Evolutionary conservation across 1,140 invertebrate genomes (phyloP).

Genomic region (Microplitis demolitor): DNA sequence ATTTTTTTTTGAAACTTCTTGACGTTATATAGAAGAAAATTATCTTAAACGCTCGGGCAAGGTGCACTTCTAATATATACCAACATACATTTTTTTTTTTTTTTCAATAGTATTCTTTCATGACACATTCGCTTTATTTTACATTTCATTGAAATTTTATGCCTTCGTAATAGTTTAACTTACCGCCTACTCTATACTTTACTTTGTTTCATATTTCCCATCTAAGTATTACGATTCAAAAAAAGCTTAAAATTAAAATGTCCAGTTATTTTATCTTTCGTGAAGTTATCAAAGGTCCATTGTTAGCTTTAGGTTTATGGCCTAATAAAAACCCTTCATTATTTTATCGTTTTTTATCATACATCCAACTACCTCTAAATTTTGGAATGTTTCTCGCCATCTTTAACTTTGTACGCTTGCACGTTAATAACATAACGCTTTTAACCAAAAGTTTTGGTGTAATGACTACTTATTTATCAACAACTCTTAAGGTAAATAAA

Average conservation of each 20-base stretch:
- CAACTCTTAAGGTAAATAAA: constrained; percentile 6
- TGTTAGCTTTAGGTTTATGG: constrained; percentile 1
- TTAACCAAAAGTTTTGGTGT: neutral
- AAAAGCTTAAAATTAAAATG: neutral
- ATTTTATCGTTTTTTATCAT: neutral
- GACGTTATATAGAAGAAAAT: no score
- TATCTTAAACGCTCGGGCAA: no score
- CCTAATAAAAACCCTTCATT: neutral
- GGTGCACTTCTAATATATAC: no score
- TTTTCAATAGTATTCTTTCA: no score
- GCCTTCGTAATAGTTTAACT: no score
- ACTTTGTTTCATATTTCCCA: no score
- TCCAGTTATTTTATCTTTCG: neutral
- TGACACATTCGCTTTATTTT: no score
- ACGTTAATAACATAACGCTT: neutral
- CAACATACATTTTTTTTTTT: neutral
- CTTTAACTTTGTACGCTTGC: neutral
- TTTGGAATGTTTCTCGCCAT: neutral
- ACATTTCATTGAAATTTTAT: neutral
- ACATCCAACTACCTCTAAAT: neutral
- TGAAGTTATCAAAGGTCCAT: neutral
- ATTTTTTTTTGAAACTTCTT: no score
- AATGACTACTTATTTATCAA: neutral
- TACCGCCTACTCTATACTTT: no score
- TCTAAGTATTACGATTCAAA: neutral